A percentile compares a stretch with the other conserved stretches of the same genome.
phyloP scores from a whole-genome alignment of 1,140 invertebrate genomes.

The Cotesia glomerata region DNA sequence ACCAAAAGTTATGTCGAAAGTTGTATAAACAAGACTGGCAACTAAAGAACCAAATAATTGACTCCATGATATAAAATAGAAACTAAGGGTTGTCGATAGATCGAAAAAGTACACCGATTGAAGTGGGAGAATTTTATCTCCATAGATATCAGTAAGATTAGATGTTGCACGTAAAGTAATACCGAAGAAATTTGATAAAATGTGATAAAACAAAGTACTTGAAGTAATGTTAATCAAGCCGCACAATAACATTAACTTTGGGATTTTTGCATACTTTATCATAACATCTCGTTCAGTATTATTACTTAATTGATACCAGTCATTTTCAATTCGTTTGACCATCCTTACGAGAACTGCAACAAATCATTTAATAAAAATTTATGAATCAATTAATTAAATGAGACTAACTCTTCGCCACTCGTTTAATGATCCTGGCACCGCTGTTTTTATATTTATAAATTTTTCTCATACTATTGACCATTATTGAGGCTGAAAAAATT shows the following conservation, averaged over 20 bases:
- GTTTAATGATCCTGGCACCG: no score
- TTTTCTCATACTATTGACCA: no score
- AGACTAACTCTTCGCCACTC: no score
- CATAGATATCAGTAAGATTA: constrained; percentile 4
- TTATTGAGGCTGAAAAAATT: no score
- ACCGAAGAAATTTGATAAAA: not conserved
- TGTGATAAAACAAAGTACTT: not conserved
- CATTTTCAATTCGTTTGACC: not conserved
- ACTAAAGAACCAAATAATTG: not conserved
- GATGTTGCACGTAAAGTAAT: not conserved
- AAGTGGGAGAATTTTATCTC: not conserved
- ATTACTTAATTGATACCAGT: constrained; percentile 3
- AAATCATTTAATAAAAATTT: not conserved
- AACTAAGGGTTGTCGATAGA: not conserved
- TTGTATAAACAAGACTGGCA: constrained; percentile 1
- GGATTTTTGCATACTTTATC: constrained; percentile 13
- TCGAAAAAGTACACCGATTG: constrained; percentile 17
- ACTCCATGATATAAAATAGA: not conserved
- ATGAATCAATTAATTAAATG: not conserved
- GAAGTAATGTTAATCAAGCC: not conserved
- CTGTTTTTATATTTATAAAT: no score
- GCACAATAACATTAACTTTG: not conserved
- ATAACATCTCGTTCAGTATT: not conserved
- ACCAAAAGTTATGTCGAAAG: constrained; percentile 7
- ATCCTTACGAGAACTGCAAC: not conserved